These are phyloP conservation scores for Rhorus exstirpatorius DNA, from an alignment of 2,888 invertebrate genomes.

Conservation along the genomic window DNA sequence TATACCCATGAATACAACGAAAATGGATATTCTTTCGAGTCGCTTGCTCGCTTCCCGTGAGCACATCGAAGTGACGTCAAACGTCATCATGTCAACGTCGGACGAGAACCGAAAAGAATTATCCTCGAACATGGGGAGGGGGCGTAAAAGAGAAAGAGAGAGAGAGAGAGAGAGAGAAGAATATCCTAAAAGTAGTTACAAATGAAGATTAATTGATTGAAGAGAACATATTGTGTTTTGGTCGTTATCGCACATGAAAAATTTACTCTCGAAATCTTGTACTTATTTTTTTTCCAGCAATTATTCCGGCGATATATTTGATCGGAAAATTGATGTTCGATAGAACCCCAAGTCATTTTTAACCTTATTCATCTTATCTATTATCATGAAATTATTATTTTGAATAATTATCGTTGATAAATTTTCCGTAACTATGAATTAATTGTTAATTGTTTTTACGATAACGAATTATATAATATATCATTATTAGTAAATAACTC, in stretches of 20 bases:
- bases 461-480: no score
- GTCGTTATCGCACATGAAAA: constrained; percentile 43
- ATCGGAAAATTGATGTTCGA: not conserved
- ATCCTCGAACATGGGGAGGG: constrained; percentile 23
- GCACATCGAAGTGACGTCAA: constrained; percentile 63
- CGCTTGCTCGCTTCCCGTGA: constrained; percentile 59
- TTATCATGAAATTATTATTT: no score
- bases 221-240: constrained; percentile 39
- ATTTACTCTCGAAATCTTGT: constrained; percentile 42
- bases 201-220: constrained; percentile 67
- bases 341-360: no score
- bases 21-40: constrained; percentile 28
- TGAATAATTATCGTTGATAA: no score
- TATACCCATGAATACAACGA: constrained; percentile 14
- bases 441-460: no score
- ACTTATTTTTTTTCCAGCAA: not conserved
- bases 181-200: constrained; percentile 58
- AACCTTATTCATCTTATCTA: no score
- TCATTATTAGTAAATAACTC: no score
- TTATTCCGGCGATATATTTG: no score
- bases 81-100: constrained; percentile 66
- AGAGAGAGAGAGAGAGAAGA: constrained; percentile 33
- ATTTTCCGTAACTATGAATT: no score
- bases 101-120: constrained; percentile 44
- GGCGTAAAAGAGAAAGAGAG: constrained; percentile 16